Evolutionary conservation across 2,113 vertebrate species (phyloP).

Genomic region (Neodontobutis hainanensis): DNA sequence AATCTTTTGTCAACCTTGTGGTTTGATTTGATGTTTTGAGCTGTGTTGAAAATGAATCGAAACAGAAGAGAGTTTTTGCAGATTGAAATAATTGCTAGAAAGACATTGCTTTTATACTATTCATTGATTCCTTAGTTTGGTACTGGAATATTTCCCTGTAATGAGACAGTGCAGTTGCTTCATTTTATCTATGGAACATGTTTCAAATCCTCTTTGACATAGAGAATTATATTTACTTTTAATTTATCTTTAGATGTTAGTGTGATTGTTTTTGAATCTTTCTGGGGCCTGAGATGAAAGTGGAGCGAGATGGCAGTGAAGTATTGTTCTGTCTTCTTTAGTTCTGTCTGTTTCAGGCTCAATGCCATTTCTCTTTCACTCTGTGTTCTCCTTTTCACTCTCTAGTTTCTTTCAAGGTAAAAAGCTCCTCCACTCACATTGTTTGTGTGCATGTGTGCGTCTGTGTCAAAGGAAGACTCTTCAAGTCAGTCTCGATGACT

Average conservation of each 20-base stretch:
- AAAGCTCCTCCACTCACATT: slow-evolving; percentile 30
- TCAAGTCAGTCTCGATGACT: not conserved
- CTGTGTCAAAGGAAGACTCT: not conserved
- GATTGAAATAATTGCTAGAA: not conserved
- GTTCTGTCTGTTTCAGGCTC: slow-evolving; percentile 27
- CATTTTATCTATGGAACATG: not conserved
- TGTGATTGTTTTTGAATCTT: slow-evolving; percentile 32
- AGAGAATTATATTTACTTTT: not conserved
- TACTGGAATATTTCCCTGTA: not conserved
- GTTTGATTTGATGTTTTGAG: slow-evolving; percentile 12
- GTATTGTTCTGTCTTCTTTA: slow-evolving; percentile 54
- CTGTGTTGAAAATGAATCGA: slow-evolving; percentile 11
- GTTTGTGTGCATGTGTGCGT: slow-evolving; percentile 7
- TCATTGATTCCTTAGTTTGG: not conserved
- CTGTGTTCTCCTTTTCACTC: not conserved
- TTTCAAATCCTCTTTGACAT: not conserved
- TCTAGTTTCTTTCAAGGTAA: slow-evolving; percentile 44
- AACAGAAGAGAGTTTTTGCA: slow-evolving; percentile 11
- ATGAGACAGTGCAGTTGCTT: not conserved
- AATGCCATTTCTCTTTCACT: slow-evolving; percentile 22
- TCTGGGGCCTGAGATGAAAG: slow-evolving; percentile 53
- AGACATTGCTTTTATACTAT: not conserved
- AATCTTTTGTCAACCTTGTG: slow-evolving; percentile 10
- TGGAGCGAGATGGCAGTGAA: slow-evolving; percentile 58
- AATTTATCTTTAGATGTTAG: not conserved